Evolutionary conservation across 1,140 invertebrate genomes (phyloP).

Genomic region (Drosophila nigromelanica): DNA sequence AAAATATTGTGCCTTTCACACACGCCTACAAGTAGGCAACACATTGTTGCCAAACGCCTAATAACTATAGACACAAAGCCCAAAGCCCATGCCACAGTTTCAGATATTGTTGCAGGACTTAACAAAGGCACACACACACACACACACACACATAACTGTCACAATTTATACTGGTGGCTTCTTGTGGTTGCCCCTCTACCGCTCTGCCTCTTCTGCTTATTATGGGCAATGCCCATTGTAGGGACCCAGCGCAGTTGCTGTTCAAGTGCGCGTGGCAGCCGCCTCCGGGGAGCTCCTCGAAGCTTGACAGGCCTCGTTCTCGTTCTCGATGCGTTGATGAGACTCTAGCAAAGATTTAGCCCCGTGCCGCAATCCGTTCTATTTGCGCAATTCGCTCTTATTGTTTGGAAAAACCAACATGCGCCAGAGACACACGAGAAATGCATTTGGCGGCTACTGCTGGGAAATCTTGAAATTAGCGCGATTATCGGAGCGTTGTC

Average conservation of each 20-base stretch:
- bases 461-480: constrained; percentile 83
- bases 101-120: constrained; percentile 28
- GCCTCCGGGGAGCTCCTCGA: constrained; percentile 64
- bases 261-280: constrained; percentile 58
- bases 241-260: constrained; percentile 32
- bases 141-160: constrained; percentile 32
- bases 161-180: constrained; percentile 40
- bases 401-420: constrained; percentile 81
- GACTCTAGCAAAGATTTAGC: constrained; percentile 34
- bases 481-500: constrained; percentile 81
- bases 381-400: constrained; percentile 80
- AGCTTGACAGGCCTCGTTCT: constrained; percentile 27
- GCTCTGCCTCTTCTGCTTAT: constrained; percentile 22
- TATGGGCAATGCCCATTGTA: constrained; percentile 33
- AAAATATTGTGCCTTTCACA: constrained; percentile 41
- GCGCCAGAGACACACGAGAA: constrained; percentile 50
- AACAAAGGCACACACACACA: constrained; percentile 24
- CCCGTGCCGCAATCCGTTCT: constrained; percentile 50
- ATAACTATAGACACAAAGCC: constrained; percentile 58
- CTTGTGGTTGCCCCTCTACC: constrained; percentile 12
- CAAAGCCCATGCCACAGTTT: constrained; percentile 13
- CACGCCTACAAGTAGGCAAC: constrained; percentile 49
- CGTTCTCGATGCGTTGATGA: not conserved
- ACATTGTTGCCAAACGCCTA: constrained; percentile 64
- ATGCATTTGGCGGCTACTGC: constrained; percentile 71